Evolutionary conservation across 2,113 vertebrate species (phyloP), one percentile per base, ranked within the genome.

Genomic region (Apodemus sylvaticus): DNA sequence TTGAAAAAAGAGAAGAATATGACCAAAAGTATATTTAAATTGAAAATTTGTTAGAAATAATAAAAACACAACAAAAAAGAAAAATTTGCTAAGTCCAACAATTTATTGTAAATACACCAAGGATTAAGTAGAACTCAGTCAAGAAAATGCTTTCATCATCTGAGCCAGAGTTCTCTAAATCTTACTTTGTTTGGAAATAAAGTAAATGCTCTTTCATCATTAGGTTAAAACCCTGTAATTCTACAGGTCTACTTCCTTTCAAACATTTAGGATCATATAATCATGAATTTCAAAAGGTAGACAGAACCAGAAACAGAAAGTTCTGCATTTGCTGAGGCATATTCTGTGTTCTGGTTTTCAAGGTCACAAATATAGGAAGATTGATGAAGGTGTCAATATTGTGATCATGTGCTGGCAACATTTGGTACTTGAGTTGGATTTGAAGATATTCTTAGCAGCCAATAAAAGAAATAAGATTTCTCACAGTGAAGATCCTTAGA

Each of bases 191-290:
- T 98, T 93, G 96, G 82, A 97, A 97, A 98, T 97, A 94, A 98
- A 97, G 97, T 92, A 98, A 98, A 98, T 97, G 96, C 82, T 96
- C 96, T 98, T 97, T 97, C 94, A 92, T 98, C 55, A 64, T 95
- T 96, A 97, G 86, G 94, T 97, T 98, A 97, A 97, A 97, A 94
- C 92, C 94, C 87, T 95, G 55, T 68, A 97, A 58, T 98, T 98
- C 94, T 77, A 91, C 86, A 98, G 97, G 97, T 94, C 97, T 39
- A 55, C 88, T 92, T 97, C 87, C 60, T 93, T 82, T 91, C 92
- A 82, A 86, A 97, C 81, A 98, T 87, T 91, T 92, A 97, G 93
- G 74, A 93, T 90, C 90, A 81, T 58, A 62, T 83, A 93, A 96
- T 90, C 31, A 13, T 86, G 94, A 97, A 97, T 97, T 97, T 93